Evolutionary conservation across 2,888 invertebrate species (phyloP), one percentile per base, ranked within the genome.

Genomic region (Metopia argyrocephala): DNA sequence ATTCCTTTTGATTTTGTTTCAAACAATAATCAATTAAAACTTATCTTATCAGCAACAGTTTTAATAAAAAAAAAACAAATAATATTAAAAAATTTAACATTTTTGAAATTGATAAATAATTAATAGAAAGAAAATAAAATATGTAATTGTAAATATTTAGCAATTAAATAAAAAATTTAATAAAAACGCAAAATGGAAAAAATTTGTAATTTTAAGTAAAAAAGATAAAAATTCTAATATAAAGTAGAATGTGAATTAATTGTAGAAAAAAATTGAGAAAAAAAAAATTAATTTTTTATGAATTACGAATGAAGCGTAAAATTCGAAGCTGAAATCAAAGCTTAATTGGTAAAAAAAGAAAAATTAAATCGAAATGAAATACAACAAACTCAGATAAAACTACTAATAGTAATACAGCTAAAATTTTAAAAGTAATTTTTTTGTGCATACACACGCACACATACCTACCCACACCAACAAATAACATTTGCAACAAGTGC

Each of bases 241-340:
- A 65, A 80, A 78, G 74, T 78, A 74, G 74, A 78, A 78, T 78
- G 68, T 61, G 54, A 65, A 69, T 69, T 76, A 71, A 59, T 66
- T 7, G 27, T 15, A n/a, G 27, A 56, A 15, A 27, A 21, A 28
- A 23, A 56, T 18, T 28, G 3, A 28, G n/a, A 25, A n/a, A 31
- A 59, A 38, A 38, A 38, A 1, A 38, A 3, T 38, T 38, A 3
- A 3, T 31, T 57, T 28, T 31, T 59, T 50, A 57, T 38, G 48
- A 68, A 68, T 68, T 68, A 69, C 65, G 59, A 62, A 69, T 68
- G 74, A 74, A 79, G 52, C 54, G 57, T 56, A 57, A 62, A 25
- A 28, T 48, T 23, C 4, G 27, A 28, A 62, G 7, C 12, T 31
- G 31, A 31, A 31, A 31, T 31, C 12, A 31, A 31, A 12, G 2